A percentile compares a stretch with the other conserved stretches of the same genome.
phyloP scores from a whole-genome alignment of 2,113 vertebrate genomes.

The Sclerurus mexicanus region DNA sequence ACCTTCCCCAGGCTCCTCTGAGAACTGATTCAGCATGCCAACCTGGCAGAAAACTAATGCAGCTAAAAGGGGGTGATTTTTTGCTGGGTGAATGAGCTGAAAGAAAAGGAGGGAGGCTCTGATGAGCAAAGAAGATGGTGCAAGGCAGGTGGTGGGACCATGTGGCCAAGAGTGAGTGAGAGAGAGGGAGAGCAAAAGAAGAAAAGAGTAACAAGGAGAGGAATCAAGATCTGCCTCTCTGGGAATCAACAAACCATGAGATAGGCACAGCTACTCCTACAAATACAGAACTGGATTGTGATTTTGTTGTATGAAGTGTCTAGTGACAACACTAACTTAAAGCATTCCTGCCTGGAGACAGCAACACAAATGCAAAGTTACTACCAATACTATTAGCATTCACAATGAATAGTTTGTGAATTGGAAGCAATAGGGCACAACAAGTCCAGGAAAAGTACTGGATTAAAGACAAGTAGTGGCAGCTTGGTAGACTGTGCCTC shows the following conservation, averaged over 20 bases:
- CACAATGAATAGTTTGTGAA: neutral
- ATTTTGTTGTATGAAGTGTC: neutral
- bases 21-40: neutral
- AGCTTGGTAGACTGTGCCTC: neutral
- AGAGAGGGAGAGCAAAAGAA: neutral
- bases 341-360: neutral
- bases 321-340: neutral
- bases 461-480: neutral
- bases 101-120: conserved; percentile 21
- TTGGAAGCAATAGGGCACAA: neutral
- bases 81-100: conserved; percentile 10
- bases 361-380: neutral
- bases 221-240: neutral
- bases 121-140: neutral
- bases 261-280: neutral
- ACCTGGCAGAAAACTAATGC: conserved; percentile 8
- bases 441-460: neutral
- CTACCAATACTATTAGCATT: neutral
- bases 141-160: neutral
- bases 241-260: neutral
- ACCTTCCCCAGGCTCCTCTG: neutral
- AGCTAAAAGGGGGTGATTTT: neutral
- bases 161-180: neutral
- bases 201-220: neutral
- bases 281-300: neutral